Evolutionary conservation across 2,888 invertebrate species (phyloP), one percentile per base, ranked within the genome.

Genomic region (Mythimna lalbum): DNA sequence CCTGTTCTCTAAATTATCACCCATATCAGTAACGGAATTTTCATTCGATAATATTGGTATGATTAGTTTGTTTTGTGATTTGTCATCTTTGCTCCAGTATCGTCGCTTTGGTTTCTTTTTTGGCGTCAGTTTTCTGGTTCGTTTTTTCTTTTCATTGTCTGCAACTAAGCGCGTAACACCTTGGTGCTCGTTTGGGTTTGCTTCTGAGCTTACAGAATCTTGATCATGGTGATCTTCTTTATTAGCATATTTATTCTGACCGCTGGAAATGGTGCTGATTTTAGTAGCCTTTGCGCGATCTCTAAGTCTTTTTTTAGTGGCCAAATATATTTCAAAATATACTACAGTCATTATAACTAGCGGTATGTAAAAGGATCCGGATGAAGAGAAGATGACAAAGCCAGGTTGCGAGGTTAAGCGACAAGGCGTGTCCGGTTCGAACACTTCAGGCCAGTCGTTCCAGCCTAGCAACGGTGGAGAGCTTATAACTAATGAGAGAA

Each of bases 311-410:
- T 98, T 97, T 76, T 98, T 97, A 1, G 99, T 99, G 3, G 99
- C 99, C 84, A 99, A 96, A 93, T 98, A 99, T 89, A 99, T 99
- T 96, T 99, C 99, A 78, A 99, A 97, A 93, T 99, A 99, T 12
- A 99, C 99, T 90, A 98, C 98, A 64, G 99, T 98, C 99, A 99
- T 99, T 86, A 99, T 98, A 74, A 98, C 95, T 85, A 99, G 94
- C 1, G 99, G 99, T 84, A 99, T 98, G 95, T 98, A 99, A 96
- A 99, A 99, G 0, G 99, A 99, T 49, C 99, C 99, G 23, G 98
- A 97, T 0, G 99, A 97, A 4, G 99, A 99, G 91, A 99, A 99
- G 80, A 99, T 97, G 64, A 99, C 98, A 91, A 99, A 99, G 19
- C 99, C 98, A 78, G 97, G 98, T 85, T 99, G 97, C 14, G 98